Conservation (phyloP, 2,113 vertebrate species). For the Thryonomys swinderianus region DNA sequence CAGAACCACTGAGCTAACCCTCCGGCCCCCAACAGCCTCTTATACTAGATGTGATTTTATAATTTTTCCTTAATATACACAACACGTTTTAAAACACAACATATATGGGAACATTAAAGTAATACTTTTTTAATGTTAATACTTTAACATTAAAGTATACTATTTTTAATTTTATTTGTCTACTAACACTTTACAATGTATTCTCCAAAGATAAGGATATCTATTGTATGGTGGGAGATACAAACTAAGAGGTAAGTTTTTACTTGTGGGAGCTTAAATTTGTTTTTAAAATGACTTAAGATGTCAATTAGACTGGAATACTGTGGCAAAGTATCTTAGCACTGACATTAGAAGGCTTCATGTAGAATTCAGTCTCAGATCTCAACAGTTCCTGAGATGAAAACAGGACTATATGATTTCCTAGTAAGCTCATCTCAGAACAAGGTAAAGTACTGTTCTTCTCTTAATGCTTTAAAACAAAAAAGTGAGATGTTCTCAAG, state of each 20-base stretch:
- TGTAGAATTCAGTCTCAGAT: conserved; percentile 39
- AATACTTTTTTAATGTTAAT: too few relatives aligned
- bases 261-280: conserved; percentile 32
- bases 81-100: neutral
- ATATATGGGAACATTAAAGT: neutral
- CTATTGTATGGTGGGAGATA: neutral
- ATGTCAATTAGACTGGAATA: neutral
- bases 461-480: neutral
- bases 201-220: neutral
- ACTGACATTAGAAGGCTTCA: conserved; percentile 40
- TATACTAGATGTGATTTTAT: neutral
- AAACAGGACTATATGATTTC: conserved; percentile 20
- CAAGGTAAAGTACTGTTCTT: conserved; percentile 44
- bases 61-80: neutral
- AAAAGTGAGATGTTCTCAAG: conserved; percentile 10
- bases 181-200: neutral
- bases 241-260: neutral
- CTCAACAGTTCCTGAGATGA: neutral
- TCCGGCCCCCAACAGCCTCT: too few relatives aligned
- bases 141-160: too few relatives aligned
- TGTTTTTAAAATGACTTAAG: conserved; percentile 11
- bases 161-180: too few relatives aligned
- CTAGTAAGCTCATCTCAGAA: conserved; percentile 20
- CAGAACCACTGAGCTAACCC: too few relatives aligned
- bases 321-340: neutral